Conservation (phyloP, 2,888 invertebrate genomes). For the Apodemia duryi region DNA sequence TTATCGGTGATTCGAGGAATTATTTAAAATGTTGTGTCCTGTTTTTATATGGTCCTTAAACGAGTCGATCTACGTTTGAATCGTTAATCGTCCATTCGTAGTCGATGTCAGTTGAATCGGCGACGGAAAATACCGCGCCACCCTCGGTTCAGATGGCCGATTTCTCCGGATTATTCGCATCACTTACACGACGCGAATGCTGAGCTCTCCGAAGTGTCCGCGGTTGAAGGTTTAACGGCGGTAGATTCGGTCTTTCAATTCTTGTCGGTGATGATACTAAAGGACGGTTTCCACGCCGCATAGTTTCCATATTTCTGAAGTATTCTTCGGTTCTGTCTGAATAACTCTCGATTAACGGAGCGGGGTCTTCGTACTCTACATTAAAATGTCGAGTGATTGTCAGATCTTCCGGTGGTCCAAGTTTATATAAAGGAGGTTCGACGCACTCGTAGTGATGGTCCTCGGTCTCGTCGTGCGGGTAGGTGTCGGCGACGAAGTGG, state of each 20-base stretch:
- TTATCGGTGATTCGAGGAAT: neutral
- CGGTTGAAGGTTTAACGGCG: constrained; percentile 85
- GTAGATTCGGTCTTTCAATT: constrained; percentile 89
- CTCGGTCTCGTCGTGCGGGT: constrained; percentile 81
- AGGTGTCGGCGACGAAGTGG: constrained; percentile 85
- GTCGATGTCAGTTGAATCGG: constrained; percentile 67
- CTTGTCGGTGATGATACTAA: constrained; percentile 89
- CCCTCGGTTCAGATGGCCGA: constrained; percentile 75
- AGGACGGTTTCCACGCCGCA: constrained; percentile 79
- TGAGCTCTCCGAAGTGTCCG: constrained; percentile 73
- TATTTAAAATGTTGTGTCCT: neutral
- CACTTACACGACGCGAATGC: constrained; percentile 71
- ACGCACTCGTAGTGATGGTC: constrained; percentile 86
- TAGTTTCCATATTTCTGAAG: constrained; percentile 66
- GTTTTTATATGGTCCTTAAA: constrained; percentile 44
- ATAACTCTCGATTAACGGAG: constrained; percentile 86
- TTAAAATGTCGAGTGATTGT: constrained; percentile 87
- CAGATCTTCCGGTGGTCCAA: constrained; percentile 68
- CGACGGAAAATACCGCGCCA: constrained; percentile 77
- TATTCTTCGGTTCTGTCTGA: constrained; percentile 74
- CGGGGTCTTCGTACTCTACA: constrained; percentile 90
- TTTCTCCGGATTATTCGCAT: constrained; percentile 67
- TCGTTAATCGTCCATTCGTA: constrained; percentile 64
- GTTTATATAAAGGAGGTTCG: constrained; percentile 77
- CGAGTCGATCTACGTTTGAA: constrained; percentile 65